Evolutionary conservation across 2,113 vertebrate genomes (phyloP).

Genomic region (Lampris incognitus): DNA sequence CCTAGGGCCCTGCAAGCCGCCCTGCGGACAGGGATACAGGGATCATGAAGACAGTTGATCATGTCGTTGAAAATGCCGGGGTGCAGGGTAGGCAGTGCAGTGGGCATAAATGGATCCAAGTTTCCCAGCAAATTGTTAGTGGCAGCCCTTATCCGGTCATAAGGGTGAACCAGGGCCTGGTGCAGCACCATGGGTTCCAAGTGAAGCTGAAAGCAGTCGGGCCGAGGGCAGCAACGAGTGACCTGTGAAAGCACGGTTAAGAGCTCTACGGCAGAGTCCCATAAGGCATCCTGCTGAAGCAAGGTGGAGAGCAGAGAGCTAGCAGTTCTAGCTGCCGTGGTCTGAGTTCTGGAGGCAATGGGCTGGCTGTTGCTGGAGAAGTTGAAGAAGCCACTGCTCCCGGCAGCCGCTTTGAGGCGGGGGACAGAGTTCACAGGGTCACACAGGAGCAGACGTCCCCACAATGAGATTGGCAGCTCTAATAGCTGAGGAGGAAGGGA

Average conservation of each 20-base stretch:
- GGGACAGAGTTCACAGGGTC: slow-evolving; percentile 75
- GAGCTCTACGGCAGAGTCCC: slow-evolving; percentile 82
- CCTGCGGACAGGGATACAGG: slow-evolving; percentile 66
- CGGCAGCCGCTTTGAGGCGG: slow-evolving; percentile 74
- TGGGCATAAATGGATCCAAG: slow-evolving; percentile 54
- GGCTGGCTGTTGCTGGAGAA: slow-evolving; percentile 37
- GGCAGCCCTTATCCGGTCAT: slow-evolving; percentile 81
- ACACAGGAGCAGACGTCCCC: slow-evolving; percentile 85
- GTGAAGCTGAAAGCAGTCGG: slow-evolving; percentile 64
- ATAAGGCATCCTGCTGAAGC: slow-evolving; percentile 69
- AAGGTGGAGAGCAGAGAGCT: slow-evolving; percentile 77
- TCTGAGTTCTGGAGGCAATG: slow-evolving; percentile 1
- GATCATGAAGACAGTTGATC: slow-evolving; percentile 68
- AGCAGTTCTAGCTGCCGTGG: slow-evolving; percentile 58
- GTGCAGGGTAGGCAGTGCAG: not conserved
- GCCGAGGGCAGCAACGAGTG: slow-evolving; percentile 68
- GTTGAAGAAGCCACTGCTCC: slow-evolving; percentile 64
- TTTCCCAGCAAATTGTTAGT: slow-evolving; percentile 88
- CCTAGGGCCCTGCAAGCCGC: slow-evolving; percentile 73
- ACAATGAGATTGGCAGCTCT: slow-evolving; percentile 87
- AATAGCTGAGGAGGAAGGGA: slow-evolving; percentile 72
- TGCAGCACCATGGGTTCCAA: slow-evolving; percentile 75
- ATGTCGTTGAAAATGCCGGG: slow-evolving; percentile 68
- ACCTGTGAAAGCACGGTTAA: slow-evolving; percentile 85
- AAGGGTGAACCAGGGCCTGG: slow-evolving; percentile 74